These are phyloP conservation scores for Cataglyphis altisquamis DNA, from an alignment of 2,888 invertebrate species.

Conservation along the genomic window DNA sequence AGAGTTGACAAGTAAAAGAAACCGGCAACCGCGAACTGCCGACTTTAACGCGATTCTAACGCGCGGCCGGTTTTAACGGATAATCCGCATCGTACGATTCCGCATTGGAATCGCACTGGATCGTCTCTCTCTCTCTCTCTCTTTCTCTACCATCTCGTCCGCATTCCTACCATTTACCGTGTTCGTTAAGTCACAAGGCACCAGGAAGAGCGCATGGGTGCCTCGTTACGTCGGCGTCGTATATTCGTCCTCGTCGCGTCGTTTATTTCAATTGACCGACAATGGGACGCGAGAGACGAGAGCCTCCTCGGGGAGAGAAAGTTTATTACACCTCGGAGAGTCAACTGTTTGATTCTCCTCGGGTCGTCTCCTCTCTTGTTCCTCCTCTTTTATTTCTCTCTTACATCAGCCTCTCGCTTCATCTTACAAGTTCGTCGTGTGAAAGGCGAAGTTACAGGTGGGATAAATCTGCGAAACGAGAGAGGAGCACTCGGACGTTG, in stretches of 20 bases:
- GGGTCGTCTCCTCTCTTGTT: slow-evolving; percentile 35
- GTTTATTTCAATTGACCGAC: slow-evolving; percentile 68
- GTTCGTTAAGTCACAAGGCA: slow-evolving; percentile 67
- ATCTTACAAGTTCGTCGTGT: slow-evolving; percentile 46
- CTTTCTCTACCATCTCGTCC: slow-evolving; percentile 24
- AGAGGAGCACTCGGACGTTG: slow-evolving; percentile 44
- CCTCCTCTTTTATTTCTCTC: slow-evolving; percentile 30
- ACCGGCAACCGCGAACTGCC: not conserved
- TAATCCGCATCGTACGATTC: slow-evolving; percentile 59
- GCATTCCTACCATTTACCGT: slow-evolving; percentile 61
- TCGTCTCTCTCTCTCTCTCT: slow-evolving; percentile 20
- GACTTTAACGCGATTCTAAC: slow-evolving; percentile 60
- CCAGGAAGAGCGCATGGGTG: slow-evolving; percentile 71
- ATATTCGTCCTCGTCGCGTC: slow-evolving; percentile 67
- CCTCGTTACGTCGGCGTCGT: slow-evolving; percentile 70
- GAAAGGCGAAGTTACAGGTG: slow-evolving; percentile 69
- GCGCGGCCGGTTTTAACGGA: slow-evolving; percentile 58
- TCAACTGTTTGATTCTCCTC: slow-evolving; percentile 58
- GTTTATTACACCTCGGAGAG: slow-evolving; percentile 71
- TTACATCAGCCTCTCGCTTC: slow-evolving; percentile 5
- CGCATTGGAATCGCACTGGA: slow-evolving; percentile 20
- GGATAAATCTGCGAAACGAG: slow-evolving; percentile 66
- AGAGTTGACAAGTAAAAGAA: slow-evolving; percentile 1
- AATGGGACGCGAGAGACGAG: slow-evolving; percentile 51
- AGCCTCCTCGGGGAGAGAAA: slow-evolving; percentile 66